Conservation (phyloP, 2,888 invertebrate genomes). For the Caenorhabditis uteleia region DNA sequence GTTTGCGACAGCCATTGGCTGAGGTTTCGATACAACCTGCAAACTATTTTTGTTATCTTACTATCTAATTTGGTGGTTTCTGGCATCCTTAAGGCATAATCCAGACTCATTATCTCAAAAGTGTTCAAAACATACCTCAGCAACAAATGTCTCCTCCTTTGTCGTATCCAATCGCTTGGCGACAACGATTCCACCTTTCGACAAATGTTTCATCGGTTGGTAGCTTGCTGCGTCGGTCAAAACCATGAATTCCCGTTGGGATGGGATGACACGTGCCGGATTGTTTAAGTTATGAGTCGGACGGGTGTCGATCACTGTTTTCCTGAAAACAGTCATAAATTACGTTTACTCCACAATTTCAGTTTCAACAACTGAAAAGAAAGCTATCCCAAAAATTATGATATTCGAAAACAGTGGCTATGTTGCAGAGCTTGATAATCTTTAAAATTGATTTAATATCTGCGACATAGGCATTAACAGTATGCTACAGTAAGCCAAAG, state of each 20-base stretch:
- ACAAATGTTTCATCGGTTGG: slow-evolving; percentile 14
- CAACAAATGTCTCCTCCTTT: slow-evolving; percentile 19
- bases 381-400: too few species aligned
- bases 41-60: not conserved
- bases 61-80: too few species aligned
- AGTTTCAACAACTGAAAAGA: too few species aligned
- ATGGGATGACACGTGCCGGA: slow-evolving; percentile 29
- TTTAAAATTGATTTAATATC: too few species aligned
- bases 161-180: slow-evolving; percentile 11
- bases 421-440: too few species aligned
- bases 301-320: slow-evolving; percentile 1
- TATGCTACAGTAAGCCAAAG: too few species aligned
- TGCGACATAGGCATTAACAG: too few species aligned
- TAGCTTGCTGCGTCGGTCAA: slow-evolving; percentile 14
- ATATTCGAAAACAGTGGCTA: too few species aligned
- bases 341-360: not conserved
- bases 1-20: slow-evolving; percentile 3
- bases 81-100: too few species aligned
- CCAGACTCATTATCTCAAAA: too few species aligned
- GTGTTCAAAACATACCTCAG: too few species aligned
- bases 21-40: slow-evolving; percentile 11
- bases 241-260: slow-evolving; percentile 14
- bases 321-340: not conserved
- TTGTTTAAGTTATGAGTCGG: slow-evolving; percentile 17
- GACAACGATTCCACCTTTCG: slow-evolving; percentile 30